Conservation (phyloP, 2,888 invertebrate genomes). For the Brachypterus glaber region DNA sequence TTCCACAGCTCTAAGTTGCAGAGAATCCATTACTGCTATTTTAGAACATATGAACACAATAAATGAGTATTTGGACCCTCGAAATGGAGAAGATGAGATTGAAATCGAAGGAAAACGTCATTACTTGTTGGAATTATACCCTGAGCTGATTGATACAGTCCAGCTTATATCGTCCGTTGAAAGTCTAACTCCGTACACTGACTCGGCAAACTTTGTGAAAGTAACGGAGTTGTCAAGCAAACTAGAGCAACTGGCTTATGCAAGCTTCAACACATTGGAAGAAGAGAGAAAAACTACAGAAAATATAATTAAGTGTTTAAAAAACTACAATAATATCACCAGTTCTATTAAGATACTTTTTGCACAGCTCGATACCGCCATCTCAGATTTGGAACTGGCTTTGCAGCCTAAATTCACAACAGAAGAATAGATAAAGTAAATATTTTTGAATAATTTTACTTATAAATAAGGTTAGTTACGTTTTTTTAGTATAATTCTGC, state of each 20-base stretch:
- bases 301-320: constrained; percentile 39
- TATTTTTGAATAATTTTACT: too few relatives aligned
- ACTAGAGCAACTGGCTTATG: constrained; percentile 37
- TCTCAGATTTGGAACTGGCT: constrained; percentile 40
- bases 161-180: constrained; percentile 37
- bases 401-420: constrained; percentile 33
- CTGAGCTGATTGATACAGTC: constrained; percentile 39
- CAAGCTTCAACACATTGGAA: constrained; percentile 38
- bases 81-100: constrained; percentile 38
- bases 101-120: constrained; percentile 42
- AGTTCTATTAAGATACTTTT: constrained; percentile 42
- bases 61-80: constrained; percentile 42
- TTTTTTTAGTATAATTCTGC: too few relatives aligned
- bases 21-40: constrained; percentile 41
- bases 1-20: constrained; percentile 43
- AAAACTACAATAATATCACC: constrained; percentile 43
- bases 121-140: constrained; percentile 40
- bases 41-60: constrained; percentile 41
- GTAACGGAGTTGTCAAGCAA: constrained; percentile 40
- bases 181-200: constrained; percentile 37
- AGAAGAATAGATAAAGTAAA: constrained; percentile 30
- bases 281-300: constrained; percentile 35
- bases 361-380: constrained; percentile 39
- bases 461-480: too few relatives aligned
- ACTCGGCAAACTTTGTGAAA: constrained; percentile 39